Conservation (phyloP, 2,888 invertebrate species). For the Ramazzottius varieornatus region DNA sequence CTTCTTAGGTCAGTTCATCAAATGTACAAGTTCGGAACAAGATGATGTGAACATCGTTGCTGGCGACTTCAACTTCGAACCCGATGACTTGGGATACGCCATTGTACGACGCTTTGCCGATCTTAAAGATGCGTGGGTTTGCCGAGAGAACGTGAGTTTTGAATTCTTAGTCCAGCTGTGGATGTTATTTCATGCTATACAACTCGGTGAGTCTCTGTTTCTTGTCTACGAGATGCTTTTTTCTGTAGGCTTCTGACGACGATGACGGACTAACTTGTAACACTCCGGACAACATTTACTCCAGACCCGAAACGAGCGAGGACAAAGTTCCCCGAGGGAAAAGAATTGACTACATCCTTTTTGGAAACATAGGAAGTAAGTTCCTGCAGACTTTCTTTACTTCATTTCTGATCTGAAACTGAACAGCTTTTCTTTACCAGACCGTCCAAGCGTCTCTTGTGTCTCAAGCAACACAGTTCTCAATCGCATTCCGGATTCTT, state of each 20-base stretch:
- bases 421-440: neutral
- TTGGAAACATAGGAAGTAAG: slow-evolving; percentile 23
- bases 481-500: neutral
- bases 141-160: neutral
- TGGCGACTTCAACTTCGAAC: slow-evolving; percentile 79
- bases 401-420: neutral
- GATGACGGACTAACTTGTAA: slow-evolving; percentile 43
- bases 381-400: neutral
- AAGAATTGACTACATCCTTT: slow-evolving; percentile 74
- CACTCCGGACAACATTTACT: slow-evolving; percentile 53
- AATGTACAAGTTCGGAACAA: slow-evolving; percentile 8
- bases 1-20: neutral
- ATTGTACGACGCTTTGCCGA: slow-evolving; percentile 32
- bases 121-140: slow-evolving; percentile 14
- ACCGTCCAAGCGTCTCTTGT: neutral
- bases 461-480: neutral
- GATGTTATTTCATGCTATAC: no score
- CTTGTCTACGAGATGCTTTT: no score
- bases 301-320: slow-evolving; percentile 29
- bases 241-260: slow-evolving; percentile 8
- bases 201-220: no score
- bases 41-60: slow-evolving; percentile 55
- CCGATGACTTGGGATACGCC: slow-evolving; percentile 51
- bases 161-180: no score
- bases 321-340: slow-evolving; percentile 38